Base-by-base conservation (phyloP, 2,888 invertebrate species). In the Lepidonotus clava region DNA sequence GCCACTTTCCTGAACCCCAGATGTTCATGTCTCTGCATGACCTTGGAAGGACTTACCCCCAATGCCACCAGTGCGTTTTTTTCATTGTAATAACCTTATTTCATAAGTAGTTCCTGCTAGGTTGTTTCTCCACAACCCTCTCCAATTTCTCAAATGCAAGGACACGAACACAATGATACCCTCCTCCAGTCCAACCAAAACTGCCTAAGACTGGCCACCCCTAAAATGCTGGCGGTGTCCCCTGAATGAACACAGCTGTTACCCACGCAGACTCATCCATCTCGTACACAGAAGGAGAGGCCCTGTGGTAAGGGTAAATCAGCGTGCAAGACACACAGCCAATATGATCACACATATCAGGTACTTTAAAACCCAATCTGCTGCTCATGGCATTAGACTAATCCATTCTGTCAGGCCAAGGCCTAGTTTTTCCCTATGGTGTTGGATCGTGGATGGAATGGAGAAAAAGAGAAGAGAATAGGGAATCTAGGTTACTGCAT, bases 321-420 rank as follows among this genome's bases (percentile, higher is more conserved):
- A n/a, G n/a, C n/a, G n/a, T n/a, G n/a, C n/a, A n/a, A n/a, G n/a
- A n/a, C n/a, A n/a, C n/a, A n/a, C 28, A 61, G 61, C 61, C 28
- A 61, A 61, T 61, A 61, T 61, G 24, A 61, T 61, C 61, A 61
- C 61, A 61, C 61, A 61, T 61, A 61, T 61, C 61, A 28, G 61
- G 61, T 32, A 32, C 61, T 61, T 61, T 61, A 61, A 61, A 61
- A 61, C 61, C n/a, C 61, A 61, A 61, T 61, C 24, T 32, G 28
- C 61, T 61, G 61, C 61, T 61, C 61, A 24, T 24, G 28, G 61
- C 28, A 24, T 61, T 61, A 24, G 28, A 24, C n/a, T 61, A 61
- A 61, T 61, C 61, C 61, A 61, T 61, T 32, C 28, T 32, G 11
- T 32, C 24, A 28, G 24, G 61, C 61, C 61, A 24, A 32, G 61